Percentiles rank a stretch among this genome's conserved stretches.
phyloP scores from a whole-genome alignment of 2,797 vertebrate species.

The Emydoidea blandingii region DNA sequence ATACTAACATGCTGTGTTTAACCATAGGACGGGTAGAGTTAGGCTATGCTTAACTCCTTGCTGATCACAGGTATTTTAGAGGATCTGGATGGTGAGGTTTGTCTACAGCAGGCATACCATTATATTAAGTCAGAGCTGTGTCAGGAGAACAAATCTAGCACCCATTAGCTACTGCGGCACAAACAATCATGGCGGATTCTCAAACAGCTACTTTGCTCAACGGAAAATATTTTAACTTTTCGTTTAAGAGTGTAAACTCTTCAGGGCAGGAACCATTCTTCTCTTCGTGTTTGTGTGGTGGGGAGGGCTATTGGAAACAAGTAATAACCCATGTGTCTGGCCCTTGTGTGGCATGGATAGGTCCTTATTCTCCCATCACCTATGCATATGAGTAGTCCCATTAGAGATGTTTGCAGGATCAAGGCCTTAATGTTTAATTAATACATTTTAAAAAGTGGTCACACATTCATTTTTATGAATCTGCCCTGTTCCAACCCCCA shows the following conservation, averaged over 20 bases:
- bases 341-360: background rate
- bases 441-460: background rate
- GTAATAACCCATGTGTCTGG: background rate
- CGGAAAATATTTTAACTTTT: background rate
- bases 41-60: too few relatives aligned
- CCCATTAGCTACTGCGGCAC: background rate
- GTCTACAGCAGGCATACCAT: too few relatives aligned
- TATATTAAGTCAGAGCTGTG: too few relatives aligned
- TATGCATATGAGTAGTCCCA: background rate
- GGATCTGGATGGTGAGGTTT: too few relatives aligned
- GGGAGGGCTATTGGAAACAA: background rate
- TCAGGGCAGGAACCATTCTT: background rate
- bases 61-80: too few relatives aligned
- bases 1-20: too few relatives aligned
- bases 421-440: background rate
- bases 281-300: background rate
- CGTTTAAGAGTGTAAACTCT: background rate
- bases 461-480: background rate
- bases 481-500: too few relatives aligned
- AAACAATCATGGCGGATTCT: background rate
- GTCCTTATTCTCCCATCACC: background rate
- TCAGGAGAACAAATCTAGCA: background rate
- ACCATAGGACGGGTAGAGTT: too few relatives aligned
- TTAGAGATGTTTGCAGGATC: background rate
- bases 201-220: background rate